phyloP scores from a whole-genome alignment of 2,797 vertebrate genomes.

The Pygocentrus nattereri region DNA sequence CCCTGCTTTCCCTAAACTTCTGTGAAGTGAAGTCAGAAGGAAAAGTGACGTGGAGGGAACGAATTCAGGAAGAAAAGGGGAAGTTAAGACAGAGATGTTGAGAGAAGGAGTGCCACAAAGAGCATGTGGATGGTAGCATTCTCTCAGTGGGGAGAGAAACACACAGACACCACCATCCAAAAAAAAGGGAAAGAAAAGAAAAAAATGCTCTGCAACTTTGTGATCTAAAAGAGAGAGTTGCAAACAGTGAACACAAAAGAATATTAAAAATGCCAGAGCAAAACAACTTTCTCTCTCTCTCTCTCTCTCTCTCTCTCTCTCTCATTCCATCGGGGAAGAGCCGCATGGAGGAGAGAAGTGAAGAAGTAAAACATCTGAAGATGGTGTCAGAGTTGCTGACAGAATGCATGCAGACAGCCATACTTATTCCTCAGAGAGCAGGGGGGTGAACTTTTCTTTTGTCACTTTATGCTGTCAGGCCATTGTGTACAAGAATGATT shows the following conservation, averaged over 20 bases:
- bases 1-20: constrained; percentile 66
- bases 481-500: constrained; percentile 24
- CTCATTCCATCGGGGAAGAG: constrained; percentile 70
- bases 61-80: constrained; percentile 43
- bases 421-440: constrained; percentile 53
- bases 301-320: constrained; percentile 37
- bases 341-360: constrained; percentile 57
- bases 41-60: constrained; percentile 56
- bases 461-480: constrained; percentile 15
- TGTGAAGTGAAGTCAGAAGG: constrained; percentile 69
- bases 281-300: constrained; percentile 44
- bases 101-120: constrained; percentile 67
- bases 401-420: constrained; percentile 52
- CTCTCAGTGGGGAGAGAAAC: constrained; percentile 68
- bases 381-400: constrained; percentile 57
- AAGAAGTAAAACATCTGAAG: constrained; percentile 57
- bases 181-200: constrained; percentile 29
- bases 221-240: constrained; percentile 73
- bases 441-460: constrained; percentile 48
- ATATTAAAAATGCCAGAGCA: constrained; percentile 74
- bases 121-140: constrained; percentile 67
- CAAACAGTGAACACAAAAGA: constrained; percentile 78
- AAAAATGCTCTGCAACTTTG: constrained; percentile 75
- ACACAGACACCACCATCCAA: constrained; percentile 57
- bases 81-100: constrained; percentile 63